Evolutionary conservation across 2,113 vertebrate species (phyloP).

Genomic region (Sceloporus tristichus): DNA sequence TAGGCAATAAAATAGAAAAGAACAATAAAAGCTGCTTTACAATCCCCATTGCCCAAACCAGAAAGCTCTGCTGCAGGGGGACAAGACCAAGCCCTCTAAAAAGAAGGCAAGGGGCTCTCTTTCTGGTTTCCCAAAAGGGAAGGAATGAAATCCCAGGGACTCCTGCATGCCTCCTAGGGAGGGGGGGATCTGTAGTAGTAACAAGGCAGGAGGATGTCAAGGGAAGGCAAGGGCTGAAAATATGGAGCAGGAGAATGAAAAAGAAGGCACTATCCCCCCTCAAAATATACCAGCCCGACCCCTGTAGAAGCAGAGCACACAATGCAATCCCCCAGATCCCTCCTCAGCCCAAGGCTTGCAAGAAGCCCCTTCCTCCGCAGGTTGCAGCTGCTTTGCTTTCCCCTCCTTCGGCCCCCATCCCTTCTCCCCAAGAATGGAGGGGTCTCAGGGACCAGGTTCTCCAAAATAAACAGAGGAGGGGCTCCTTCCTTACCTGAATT

Average conservation of each 20-base stretch:
- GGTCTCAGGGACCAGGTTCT: too few relatives aligned
- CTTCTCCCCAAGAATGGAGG: not conserved
- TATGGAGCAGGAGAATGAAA: not conserved
- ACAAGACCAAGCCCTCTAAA: not conserved
- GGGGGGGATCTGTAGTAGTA: not conserved
- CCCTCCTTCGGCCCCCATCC: not conserved
- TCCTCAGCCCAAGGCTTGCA: not conserved
- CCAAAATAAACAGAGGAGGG: not conserved
- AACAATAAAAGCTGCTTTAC: not conserved
- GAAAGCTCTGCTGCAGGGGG: not conserved
- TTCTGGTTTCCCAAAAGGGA: not conserved
- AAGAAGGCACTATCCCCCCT: not conserved
- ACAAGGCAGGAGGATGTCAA: not conserved
- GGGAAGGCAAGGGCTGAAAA: too few relatives aligned
- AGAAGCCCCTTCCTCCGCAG: not conserved
- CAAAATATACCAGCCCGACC: not conserved
- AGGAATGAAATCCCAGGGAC: constrained; percentile 4
- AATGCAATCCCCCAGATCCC: not conserved
- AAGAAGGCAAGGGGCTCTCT: not conserved
- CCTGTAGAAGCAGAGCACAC: too few relatives aligned
- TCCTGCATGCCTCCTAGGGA: not conserved
- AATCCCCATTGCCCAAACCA: not conserved
- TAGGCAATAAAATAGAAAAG: too few relatives aligned
- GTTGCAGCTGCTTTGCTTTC: too few relatives aligned
- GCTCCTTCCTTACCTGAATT: constrained; percentile 26